Evolutionary conservation across 2,888 invertebrate genomes (phyloP), one percentile per base, ranked within the genome.

Genomic region (Eilema caniola): DNA sequence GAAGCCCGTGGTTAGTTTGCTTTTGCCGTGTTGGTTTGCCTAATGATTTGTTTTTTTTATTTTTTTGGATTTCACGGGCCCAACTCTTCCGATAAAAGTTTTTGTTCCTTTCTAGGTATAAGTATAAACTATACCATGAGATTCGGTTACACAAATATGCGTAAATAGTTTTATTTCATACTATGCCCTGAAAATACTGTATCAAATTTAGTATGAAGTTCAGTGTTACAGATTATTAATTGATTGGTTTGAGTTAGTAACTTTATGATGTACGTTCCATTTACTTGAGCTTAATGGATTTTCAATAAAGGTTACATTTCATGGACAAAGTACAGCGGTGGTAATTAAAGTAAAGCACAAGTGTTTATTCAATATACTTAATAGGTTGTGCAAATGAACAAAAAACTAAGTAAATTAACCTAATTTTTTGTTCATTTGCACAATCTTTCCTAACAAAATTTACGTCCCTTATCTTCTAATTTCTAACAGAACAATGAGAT

Each of bases 401-500:
- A 28, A 28, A 28, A 28, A 28, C n/a, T n/a, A n/a, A n/a, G n/a
- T n/a, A n/a, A n/a, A n/a, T n/a, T n/a, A n/a, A 24, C 12, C 24
- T 24, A 37, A n/a, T 23, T 23, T 33, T 12, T 61, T 23, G 3
- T 61, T 24, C 37, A 10, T 24, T 41, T 62, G 23, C 25, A 41
- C 41, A 63, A 63, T 3, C 41, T 28, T 63, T 47, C 24, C 8
- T 47, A 0, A 57, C 57, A 16, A 4, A 4, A 57, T 14, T 5
- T 20, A 47, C 7, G 47, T 47, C 47, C 7, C 20, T 57, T 62
- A 56, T 68, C n/a, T 4, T 20, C 7, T 4, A 65, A 60, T 67
- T 28, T n/a, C 31, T 16, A 10, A 62, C 23, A 71, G n/a, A 66
- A 69, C 23, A 73, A 73, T 57, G 63, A 69, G 69, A 67, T 31